Evolutionary conservation across 2,888 invertebrate species (phyloP).

Genomic region (Cataglyphis livida): DNA sequence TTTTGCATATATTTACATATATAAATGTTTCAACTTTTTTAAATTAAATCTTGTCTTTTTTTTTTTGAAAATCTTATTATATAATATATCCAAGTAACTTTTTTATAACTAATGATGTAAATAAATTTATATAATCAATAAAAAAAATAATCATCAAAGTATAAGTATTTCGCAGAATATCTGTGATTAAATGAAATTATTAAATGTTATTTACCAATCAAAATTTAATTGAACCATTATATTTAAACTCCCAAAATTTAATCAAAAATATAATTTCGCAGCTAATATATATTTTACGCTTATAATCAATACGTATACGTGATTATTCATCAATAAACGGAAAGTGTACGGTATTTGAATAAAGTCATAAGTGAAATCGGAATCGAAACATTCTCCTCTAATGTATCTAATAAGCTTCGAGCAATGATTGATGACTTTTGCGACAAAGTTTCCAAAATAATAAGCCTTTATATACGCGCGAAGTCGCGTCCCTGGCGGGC

Average conservation of each 20-base stretch:
- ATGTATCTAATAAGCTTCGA: conserved; percentile 9
- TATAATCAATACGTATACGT: no score
- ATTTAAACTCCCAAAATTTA: not conserved
- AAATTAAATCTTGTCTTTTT: not conserved
- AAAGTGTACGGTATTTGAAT: not conserved
- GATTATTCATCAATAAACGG: not conserved
- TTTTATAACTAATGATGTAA: not conserved
- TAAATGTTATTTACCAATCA: not conserved
- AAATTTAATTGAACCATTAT: not conserved
- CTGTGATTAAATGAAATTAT: not conserved
- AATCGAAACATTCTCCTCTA: not conserved
- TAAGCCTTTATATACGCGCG: conserved; percentile 33
- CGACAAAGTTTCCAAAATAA: conserved; percentile 35
- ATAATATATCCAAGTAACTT: not conserved
- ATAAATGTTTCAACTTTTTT: not conserved
- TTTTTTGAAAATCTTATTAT: no score
- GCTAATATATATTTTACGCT: not conserved
- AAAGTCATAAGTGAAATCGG: not conserved
- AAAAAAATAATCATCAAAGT: not conserved
- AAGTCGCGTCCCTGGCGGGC: conserved; percentile 27
- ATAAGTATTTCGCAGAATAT: not conserved
- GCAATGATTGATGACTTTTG: not conserved
- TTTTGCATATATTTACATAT: not conserved
- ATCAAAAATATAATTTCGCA: not conserved
- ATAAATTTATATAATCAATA: not conserved